Base-by-base conservation (phyloP, 1,140 invertebrate species). In the Brachionus asplanchnoidis region DNA sequence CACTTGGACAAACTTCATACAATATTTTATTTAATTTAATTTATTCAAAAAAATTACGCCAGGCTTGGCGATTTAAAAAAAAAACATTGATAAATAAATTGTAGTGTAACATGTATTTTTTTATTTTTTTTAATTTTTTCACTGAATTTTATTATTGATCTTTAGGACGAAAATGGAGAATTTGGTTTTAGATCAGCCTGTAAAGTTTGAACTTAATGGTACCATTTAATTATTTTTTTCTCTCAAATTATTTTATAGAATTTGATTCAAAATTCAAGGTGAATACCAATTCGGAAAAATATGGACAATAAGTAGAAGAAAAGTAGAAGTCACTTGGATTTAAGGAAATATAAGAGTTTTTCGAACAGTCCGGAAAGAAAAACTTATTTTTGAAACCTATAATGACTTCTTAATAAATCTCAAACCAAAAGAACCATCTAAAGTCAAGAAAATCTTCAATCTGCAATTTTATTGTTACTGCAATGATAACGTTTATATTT, bases 201-300 rank as follows among this genome's bases (percentile, higher is more conserved):
- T 73, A 17, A 73, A 73, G 68, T 73, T 73, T 73, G 36, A 73
- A 73, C 36, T 73, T 40, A 73, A 73, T 73, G 68, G 68, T 60
- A 60, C 50, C 50, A 53, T 53, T 53, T 53, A 53, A 53, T 60
- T 60, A 60, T 60, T 60, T 60, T 60, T 73, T 73, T 42, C 12
- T 73, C 7, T 73, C 14, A 40, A 44, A 68, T 68, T 0, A 68
- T 68, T 68, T 68, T 40, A 68, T 32, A 68, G 66, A 68, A 68
- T 68, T 68, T 68, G 12, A 28, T 68, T 32, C 32, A 68, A 68
- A 68, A 28, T 68, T 68, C 66, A 73, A 73, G 68, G 68, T 73
- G 9, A 20, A 40, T 73, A 73, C 36, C 28, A 73, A 42, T 73
- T 40, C 44, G 28, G 68, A 73, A 73, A 73, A 73, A 73, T 73